Conservation (phyloP, 2,113 vertebrate species). For the Gallinago jamesoni region DNA sequence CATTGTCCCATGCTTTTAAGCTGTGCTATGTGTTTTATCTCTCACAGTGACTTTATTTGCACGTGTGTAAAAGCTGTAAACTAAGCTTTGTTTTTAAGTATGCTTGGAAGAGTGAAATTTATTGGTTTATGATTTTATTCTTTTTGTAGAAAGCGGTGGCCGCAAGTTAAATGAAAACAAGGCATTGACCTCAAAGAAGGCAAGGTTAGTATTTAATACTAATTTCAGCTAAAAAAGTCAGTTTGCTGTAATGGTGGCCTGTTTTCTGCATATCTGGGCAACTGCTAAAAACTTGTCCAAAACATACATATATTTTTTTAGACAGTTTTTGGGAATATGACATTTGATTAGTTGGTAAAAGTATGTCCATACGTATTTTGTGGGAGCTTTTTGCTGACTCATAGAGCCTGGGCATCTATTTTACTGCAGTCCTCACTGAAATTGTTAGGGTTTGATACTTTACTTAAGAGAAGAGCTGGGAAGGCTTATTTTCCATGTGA, state of each 20-base stretch:
- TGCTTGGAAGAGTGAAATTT: background rate
- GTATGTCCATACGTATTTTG: fast-evolving
- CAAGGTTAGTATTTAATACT: conserved; percentile 79
- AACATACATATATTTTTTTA: background rate
- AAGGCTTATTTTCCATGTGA: background rate
- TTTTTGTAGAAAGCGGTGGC: conserved; percentile 89
- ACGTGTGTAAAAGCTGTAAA: background rate
- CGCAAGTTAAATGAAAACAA: conserved; percentile 97
- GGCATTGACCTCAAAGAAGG: conserved; percentile 92
- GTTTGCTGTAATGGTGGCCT: background rate
- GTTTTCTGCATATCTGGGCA: background rate
- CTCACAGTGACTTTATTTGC: background rate
- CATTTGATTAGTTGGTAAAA: background rate
- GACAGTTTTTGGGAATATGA: background rate
- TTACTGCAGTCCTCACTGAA: background rate
- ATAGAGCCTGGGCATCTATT: fast-evolving
- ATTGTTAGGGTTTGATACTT: background rate
- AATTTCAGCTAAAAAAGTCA: background rate
- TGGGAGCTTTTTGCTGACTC: background rate
- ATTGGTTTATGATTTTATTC: background rate
- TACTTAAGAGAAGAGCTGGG: fast-evolving
- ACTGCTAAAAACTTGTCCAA: background rate
- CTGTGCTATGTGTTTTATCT: background rate
- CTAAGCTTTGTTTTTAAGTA: background rate
- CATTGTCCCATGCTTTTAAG: background rate